Conservation (phyloP, 2,113 vertebrate species). For the Cheirogaleus medius region DNA sequence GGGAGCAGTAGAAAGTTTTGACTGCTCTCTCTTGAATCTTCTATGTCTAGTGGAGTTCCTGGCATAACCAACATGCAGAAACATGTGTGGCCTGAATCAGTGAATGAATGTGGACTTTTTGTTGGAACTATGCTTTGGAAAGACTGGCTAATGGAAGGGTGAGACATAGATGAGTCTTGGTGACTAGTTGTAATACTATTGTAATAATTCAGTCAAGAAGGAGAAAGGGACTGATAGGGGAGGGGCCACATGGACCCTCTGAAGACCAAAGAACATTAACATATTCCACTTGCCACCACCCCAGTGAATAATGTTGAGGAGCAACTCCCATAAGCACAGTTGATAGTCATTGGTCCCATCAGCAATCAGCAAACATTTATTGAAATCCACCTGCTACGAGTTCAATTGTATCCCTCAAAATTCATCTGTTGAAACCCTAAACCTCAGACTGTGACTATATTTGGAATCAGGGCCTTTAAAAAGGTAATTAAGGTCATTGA, state of each 20-base stretch:
- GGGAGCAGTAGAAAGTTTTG: background rate
- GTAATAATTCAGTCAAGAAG: background rate
- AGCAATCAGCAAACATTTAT: background rate
- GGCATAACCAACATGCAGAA: background rate
- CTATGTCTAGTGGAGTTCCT: background rate
- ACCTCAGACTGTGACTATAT: background rate
- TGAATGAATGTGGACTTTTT: background rate
- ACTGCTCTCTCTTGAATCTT: background rate
- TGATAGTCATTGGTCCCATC: background rate
- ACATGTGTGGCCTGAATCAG: background rate
- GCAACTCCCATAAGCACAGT: background rate
- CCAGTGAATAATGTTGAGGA: background rate
- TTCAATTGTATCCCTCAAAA: background rate
- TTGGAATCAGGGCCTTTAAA: background rate
- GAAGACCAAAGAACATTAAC: background rate
- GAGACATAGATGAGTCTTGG: background rate
- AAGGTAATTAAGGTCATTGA: background rate
- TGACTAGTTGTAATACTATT: background rate
- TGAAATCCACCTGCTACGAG: background rate
- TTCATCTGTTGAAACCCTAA: background rate
- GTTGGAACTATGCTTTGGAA: background rate
- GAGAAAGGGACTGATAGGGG: background rate
- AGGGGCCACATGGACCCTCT: background rate
- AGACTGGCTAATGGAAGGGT: background rate
- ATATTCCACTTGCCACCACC: background rate